These are phyloP conservation scores for Ctenochaetus hawaiiensis DNA, from an alignment of 2,797 vertebrate genomes.

Conservation along the genomic window DNA sequence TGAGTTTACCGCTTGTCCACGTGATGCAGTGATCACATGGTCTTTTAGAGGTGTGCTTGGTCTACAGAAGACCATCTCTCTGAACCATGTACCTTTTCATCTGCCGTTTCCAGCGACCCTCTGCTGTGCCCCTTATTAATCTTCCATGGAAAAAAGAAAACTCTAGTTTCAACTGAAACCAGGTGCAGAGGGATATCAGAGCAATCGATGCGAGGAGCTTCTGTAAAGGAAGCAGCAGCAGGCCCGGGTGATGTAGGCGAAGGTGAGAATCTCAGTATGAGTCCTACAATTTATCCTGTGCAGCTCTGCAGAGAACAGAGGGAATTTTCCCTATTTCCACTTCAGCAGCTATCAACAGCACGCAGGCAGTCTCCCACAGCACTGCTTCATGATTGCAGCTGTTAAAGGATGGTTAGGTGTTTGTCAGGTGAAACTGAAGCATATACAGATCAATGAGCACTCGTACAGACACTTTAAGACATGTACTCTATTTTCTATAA, in stretches of 20 bases:
- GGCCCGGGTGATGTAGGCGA: conserved; percentile 57
- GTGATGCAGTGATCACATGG: conserved; percentile 45
- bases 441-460: conserved; percentile 28
- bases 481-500: neutral
- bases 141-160: conserved; percentile 44
- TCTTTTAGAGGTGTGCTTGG: conserved; percentile 58
- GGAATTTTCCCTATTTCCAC: conserved; percentile 64
- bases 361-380: conserved; percentile 43
- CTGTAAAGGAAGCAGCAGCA: conserved; percentile 63
- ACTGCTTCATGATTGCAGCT: conserved; percentile 48
- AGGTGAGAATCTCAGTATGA: conserved; percentile 70
- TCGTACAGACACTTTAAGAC: neutral
- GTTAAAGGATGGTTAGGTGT: conserved; percentile 52
- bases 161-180: conserved; percentile 24
- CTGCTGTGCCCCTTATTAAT: conserved; percentile 72
- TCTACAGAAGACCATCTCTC: conserved; percentile 63
- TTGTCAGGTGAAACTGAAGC: conserved; percentile 54
- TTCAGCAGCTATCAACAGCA: conserved; percentile 60
- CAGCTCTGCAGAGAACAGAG: conserved; percentile 52
- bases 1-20: conserved; percentile 27
- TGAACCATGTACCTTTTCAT: conserved; percentile 71
- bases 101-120: conserved; percentile 54
- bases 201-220: conserved; percentile 68
- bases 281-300: conserved; percentile 58
- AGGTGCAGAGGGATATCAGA: conserved; percentile 65